phyloP scores from a whole-genome alignment of 2,113 vertebrate genomes.

The Papio anubis region DNA sequence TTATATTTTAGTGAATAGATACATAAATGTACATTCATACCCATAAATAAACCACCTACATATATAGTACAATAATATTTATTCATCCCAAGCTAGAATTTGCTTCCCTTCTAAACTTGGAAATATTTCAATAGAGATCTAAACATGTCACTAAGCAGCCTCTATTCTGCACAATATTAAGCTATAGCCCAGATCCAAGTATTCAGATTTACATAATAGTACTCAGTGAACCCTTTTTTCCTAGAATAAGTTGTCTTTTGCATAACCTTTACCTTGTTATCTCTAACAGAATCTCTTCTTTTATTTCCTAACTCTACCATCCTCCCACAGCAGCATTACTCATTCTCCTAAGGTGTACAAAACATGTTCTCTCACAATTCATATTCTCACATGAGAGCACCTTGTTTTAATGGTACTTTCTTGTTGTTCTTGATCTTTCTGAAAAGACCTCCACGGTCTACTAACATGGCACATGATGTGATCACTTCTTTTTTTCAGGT shows the following conservation, averaged over 20 bases:
- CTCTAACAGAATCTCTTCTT: neutral
- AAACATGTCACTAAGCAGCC: neutral
- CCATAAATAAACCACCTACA: neutral
- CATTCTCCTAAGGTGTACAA: neutral
- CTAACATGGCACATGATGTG: neutral
- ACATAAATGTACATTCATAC: neutral
- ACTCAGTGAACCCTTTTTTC: neutral
- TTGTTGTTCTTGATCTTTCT: neutral
- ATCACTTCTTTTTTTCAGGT: neutral
- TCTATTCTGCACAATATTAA: neutral
- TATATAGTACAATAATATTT: neutral
- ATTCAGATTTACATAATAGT: neutral
- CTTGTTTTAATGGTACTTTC: neutral
- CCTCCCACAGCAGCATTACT: neutral
- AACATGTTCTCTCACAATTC: neutral
- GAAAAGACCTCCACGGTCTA: neutral
- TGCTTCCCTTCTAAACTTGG: neutral
- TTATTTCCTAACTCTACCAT: neutral
- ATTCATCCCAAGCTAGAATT: neutral
- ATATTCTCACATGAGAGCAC: neutral
- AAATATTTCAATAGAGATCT: neutral
- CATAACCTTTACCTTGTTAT: neutral
- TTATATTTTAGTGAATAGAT: neutral
- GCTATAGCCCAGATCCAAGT: neutral
- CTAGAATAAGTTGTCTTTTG: neutral